Base-by-base conservation (phyloP, 1,140 invertebrate genomes). In the Drosophila bocqueti region DNA sequence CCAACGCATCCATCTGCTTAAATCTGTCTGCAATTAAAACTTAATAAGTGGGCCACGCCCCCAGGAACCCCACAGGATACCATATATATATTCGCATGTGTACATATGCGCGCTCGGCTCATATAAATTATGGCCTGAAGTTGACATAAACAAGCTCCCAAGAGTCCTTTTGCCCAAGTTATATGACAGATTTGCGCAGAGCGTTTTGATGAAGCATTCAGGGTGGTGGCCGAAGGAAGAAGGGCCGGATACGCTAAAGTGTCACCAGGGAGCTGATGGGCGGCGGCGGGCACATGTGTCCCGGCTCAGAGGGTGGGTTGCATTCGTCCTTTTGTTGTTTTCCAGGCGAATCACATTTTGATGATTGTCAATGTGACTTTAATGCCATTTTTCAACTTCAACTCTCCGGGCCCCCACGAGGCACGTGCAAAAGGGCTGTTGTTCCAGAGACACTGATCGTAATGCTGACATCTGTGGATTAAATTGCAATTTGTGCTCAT, bases 391-490 rank as follows among this genome's bases (percentile, higher is more conserved):
- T 80, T 91, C 91, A 92, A 84, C 84, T 90, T 86, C 84, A 84
- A 74, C 71, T 61, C 62, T 63, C 63, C 47, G 21, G 63, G 4
- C n/a, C 18, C 8, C 54, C 36, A 26, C 9, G 58, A 21, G 80
- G 71, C 85, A 89, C 85, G 84, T 90, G 84, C 78, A 77, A 83
- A 83, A 89, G 83, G 83, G 84, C 81, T 84, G 76, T 34, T 34
- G 24, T 24, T n/a, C 46, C 62, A 69, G 46, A 61, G 54, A 63
- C 76, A 79, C 64, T 87, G 90, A 91, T 90, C 87, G 83, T 81
- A 92, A 92, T 92, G 87, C 89, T 92, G 91, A 92, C 91, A 92
- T 92, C 91, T 92, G 91, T 92, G 91, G 91, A 92, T 92, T 92
- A 92, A 92, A 92, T 92, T 92, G 92, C 91, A 92, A 92, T 92